Base-by-base conservation (phyloP, 2,888 invertebrate species). In the Endomychus coccineus region DNA sequence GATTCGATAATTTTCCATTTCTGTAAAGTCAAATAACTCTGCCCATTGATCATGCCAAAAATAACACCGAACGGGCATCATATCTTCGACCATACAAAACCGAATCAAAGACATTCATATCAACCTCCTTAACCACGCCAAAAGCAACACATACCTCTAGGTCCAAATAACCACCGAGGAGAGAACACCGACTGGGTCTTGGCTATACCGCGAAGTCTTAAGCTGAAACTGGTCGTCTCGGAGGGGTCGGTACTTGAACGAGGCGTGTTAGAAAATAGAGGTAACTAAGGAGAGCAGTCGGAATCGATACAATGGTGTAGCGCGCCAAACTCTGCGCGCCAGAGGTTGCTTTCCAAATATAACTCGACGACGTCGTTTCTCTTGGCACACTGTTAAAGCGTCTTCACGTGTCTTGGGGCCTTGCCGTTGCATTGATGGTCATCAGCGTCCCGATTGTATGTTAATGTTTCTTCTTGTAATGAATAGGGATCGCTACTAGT, bases 401-500 rank as follows among this genome's bases (percentile, higher is more conserved):
- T 37, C 36, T 32, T 37, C 36, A 32, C 31, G 30, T 30, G 36
- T 25, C 27, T 10, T 34, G 38, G 38, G 27, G 33, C 21, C 24
- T 32, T 22, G 24, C n/a, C 31, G 11, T 12, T n/a, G 15, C 11
- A 9, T 21, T 10, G 11, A 3, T 13, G 25, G 21, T 14, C 21
- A 16, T 15, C 4, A 7, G 24, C 15, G 29, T 32, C 37, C 29
- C 32, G 33, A 38, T 38, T 38, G 38, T 38, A 33, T 38, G 38
- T 21, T 38, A 38, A 38, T 38, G n/a, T 27, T 22, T 32, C 36
- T 40, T 40, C 40, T 40, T 40, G 40, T 25, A 35, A 35, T 35
- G 34, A 31, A 36, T 36, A 27, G 14, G 15, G 31, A 33, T 14
- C 22, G 23, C 46, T 41, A 44, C 39, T 40, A 50, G 54, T 56